Percentiles rank a stretch among this genome's conserved stretches.
Evolutionary conservation across 2,888 invertebrate genomes (phyloP).

Genomic region (Orthosia incerta): DNA sequence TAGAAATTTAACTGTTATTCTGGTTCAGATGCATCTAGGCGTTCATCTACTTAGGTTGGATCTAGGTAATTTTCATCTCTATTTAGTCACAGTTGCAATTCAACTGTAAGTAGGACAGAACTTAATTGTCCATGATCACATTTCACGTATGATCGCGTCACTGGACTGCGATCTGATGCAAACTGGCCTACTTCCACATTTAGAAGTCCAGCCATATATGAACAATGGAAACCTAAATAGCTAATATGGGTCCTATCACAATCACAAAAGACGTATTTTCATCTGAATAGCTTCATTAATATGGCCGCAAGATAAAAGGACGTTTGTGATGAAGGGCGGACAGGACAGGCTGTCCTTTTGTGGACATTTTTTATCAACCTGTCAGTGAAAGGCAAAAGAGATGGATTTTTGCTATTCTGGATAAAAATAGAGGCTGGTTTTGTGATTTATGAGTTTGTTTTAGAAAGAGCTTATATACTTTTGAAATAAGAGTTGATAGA

Average conservation of each 20-base stretch:
- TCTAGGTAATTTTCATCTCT: constrained; percentile 26
- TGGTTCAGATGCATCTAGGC: background rate
- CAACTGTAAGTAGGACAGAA: constrained; percentile 70
- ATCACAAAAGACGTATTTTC: constrained; percentile 55
- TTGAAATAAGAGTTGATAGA: constrained; percentile 5
- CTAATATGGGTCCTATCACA: constrained; percentile 42
- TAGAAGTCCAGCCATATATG: constrained; percentile 64
- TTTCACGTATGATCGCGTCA: constrained; percentile 76
- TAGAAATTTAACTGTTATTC: background rate
- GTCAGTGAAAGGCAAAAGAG: constrained; percentile 33
- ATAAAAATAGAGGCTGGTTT: constrained; percentile 18
- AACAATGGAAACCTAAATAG: constrained; percentile 32
- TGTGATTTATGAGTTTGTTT: constrained; percentile 43
- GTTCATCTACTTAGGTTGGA: background rate
- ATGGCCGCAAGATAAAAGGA: constrained; percentile 48
- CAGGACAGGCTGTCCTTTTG: constrained; percentile 59
- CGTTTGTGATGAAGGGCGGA: constrained; percentile 65
- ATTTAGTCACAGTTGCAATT: constrained; percentile 55
- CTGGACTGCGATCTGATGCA: constrained; percentile 73
- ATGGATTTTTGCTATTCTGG: constrained; percentile 28
- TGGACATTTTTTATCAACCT: constrained; percentile 63
- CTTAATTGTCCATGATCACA: constrained; percentile 75
- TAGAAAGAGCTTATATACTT: constrained; percentile 1
- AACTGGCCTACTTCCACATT: constrained; percentile 78
- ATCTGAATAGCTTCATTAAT: constrained; percentile 3